A percentile compares a stretch with the other conserved stretches of the same genome.
These are phyloP conservation scores for Siniperca scherzeri DNA, from an alignment of 2,797 vertebrate species.

Conservation along the genomic window DNA sequence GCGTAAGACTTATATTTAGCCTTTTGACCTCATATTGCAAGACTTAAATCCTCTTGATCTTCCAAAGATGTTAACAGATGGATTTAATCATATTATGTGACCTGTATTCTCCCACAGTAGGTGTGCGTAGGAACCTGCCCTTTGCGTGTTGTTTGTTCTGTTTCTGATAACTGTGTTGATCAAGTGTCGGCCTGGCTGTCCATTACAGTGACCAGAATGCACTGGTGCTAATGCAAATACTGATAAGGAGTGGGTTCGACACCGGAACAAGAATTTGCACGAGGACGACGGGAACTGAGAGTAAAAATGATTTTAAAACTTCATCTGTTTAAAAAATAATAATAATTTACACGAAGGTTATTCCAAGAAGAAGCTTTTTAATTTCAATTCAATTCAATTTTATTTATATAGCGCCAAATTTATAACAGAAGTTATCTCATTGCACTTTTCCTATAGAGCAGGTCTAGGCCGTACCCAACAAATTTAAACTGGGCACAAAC, in stretches of 20 bases:
- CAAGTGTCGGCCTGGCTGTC: constrained; percentile 31
- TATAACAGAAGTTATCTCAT: no score
- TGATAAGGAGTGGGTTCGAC: constrained; percentile 42
- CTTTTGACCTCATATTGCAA: background rate
- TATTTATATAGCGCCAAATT: no score
- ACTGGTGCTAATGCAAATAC: constrained; percentile 66
- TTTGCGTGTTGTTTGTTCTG: constrained; percentile 69
- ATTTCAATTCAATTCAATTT: no score
- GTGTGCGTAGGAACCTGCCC: constrained; percentile 32
- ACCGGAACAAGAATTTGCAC: background rate
- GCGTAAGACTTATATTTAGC: background rate
- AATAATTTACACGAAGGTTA: background rate
- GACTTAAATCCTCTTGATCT: background rate
- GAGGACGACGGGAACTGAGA: constrained; percentile 1
- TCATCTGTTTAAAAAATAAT: background rate
- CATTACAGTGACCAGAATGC: constrained; percentile 47
- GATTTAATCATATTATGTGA: background rate
- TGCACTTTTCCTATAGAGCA: no score
- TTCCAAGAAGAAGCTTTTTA: background rate
- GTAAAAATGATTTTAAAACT: background rate
- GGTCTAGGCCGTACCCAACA: no score
- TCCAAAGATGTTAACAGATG: no score
- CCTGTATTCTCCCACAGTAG: background rate
- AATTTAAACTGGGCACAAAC: no score
- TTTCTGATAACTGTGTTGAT: constrained; percentile 75